Base-by-base conservation (phyloP, 2,797 vertebrate species). In the Sorex maritimensis region DNA sequence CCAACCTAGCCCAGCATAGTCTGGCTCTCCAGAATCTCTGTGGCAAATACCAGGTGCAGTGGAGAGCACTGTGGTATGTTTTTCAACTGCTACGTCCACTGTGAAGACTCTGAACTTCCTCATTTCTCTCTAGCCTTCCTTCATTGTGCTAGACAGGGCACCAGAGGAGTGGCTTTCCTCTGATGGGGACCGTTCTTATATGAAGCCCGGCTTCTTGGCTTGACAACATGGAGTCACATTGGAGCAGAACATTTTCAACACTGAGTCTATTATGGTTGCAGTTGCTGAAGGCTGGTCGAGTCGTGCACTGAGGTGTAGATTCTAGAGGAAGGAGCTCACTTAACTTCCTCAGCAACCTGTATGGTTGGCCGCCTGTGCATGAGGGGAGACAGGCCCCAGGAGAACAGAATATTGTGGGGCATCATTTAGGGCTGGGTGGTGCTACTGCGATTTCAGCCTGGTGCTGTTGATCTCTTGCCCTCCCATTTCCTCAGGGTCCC, bases 201-300 rank as follows among this genome's bases (percentile, higher is more conserved):
- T n/a, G 14, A n/a, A 41, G 6, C 21, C 4, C 3, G 0, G 26
- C 49, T 21, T 23, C 49, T 30, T 3, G 0, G 23, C 71, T 15
- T 52, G 0, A 52, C 4, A n/a, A n/a, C 71, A 15, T 26, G 3
- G 17, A 5, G 7, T 2, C 2, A 3, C 0, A 1, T 12, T 2
- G 21, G 75, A 34, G 61, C 1, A 10, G 3, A 26, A 14, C 2
- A 13, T 68, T 12, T 38, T 19, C 44, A 2, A 1, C 0, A 0
- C 34, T 5, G 30, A 19, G 7, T 23, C 41, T 6, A 26, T 2
- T 0, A 15, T 9, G 5, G n/a, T 34, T 55, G 49, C 2, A 30
- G 28, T 28, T 13, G n/a, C 67, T 34, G 30, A 63, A 23, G 21
- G 15, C 23, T 23, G 23, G 1, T 21, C 21, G 6, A 24, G 49